Conservation (phyloP, 2,797 vertebrate genomes). For the Apodemus agrarius region DNA sequence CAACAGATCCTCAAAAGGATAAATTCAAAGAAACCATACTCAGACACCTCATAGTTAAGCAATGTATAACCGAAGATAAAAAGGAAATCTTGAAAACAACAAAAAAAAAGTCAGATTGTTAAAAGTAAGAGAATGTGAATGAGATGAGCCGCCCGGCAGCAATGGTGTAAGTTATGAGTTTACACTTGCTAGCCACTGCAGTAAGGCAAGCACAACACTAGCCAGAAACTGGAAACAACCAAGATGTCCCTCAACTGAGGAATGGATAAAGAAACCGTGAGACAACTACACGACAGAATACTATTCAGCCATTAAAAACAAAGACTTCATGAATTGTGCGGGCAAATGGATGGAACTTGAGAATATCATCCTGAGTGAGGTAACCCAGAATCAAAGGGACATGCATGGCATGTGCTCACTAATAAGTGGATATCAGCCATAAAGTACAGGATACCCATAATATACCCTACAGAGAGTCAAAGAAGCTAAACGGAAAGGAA, state of each 20-base stretch:
- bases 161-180: neutral
- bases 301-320: neutral
- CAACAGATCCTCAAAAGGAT: neutral
- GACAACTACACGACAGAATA: neutral
- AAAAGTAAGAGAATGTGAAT: neutral
- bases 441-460: neutral
- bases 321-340: neutral
- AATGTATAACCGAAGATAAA: constrained; percentile 1
- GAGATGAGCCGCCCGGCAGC: neutral
- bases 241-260: neutral
- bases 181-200: neutral
- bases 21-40: constrained; percentile 13
- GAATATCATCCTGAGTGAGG: neutral
- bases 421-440: neutral
- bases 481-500: neutral
- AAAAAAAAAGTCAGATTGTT: neutral
- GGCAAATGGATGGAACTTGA: neutral
- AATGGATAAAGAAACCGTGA: neutral
- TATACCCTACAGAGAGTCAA: neutral
- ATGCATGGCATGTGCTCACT: neutral
- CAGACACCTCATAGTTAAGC: neutral
- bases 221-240: neutral
- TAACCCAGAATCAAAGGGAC: neutral
- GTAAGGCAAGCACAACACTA: neutral
- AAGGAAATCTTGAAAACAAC: constrained; percentile 22